Base-by-base conservation (phyloP, 2,888 invertebrate species). In the Drosophila macrospina region DNA sequence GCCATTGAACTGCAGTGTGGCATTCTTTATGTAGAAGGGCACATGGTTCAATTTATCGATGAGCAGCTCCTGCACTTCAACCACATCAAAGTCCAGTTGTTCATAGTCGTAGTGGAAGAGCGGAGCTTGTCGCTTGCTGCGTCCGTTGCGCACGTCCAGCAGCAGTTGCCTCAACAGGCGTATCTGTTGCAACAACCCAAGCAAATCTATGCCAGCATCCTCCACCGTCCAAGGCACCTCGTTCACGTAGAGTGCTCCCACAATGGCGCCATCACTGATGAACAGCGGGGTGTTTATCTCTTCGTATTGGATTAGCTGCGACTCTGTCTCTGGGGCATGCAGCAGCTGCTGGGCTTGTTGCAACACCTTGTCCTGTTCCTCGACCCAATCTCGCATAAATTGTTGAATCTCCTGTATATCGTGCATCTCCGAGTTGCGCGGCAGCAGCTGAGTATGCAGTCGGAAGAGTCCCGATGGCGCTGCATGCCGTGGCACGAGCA, bases 391-490 rank as follows among this genome's bases (percentile, higher is more conserved):
- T 34, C 81, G 73, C 32, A 92, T 83, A 47, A 89, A 88, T 2
- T 71, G 26, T 32, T 85, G 88, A 6, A 91, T 90, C 26, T 89
- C 88, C 50, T 88, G 85, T 2, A 92, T 62, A 63, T 92, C 91
- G 0, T 88, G 68, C 4, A 90, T 51, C 61, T 91, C 91, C 0
- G 89, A 89, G 54, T 91, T 90, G 54, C 86, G 80, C 0, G 89
- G 84, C 48, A 90, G 62, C 15, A 92, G 78, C 47, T 91, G 78
- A 0, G 89, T 90, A 45, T 89, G 79, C 11, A 92, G 62, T 2
- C 80, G 75, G 48, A 91, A 92, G 0, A 91, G 68, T 0, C 91
- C 91, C 0, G 92, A 91, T 6, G 89, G 85, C 0, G 90, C 91
- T 16, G 88, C 71, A 10, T 80, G 71, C 2, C 91, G 79, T 2